Evolutionary conservation across 2,888 invertebrate genomes (phyloP).

Genomic region (Nipponacmea schrenckii): DNA sequence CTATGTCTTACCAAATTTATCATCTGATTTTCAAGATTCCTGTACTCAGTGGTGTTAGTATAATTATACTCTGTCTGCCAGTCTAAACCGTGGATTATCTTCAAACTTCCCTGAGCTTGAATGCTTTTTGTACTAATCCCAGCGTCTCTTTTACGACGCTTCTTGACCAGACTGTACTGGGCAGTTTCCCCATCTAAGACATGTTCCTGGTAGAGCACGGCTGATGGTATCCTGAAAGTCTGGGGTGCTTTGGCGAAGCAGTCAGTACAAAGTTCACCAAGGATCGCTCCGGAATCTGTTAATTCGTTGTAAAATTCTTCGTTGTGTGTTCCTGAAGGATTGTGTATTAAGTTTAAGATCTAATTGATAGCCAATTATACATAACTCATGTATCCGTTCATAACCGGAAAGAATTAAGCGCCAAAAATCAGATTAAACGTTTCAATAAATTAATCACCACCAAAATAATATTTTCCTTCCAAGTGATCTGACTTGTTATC

Average conservation of each 20-base stretch:
- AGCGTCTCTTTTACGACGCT: constrained; percentile 7
- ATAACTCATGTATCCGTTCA: no score
- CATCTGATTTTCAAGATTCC: constrained; percentile 27
- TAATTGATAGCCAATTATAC: no score
- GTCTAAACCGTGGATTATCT: constrained; percentile 30
- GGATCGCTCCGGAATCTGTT: background rate
- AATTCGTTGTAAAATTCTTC: background rate
- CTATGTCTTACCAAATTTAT: constrained; percentile 24
- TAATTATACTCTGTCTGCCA: constrained; percentile 34
- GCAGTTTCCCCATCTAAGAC: background rate
- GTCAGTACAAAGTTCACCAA: background rate
- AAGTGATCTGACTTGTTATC: no score
- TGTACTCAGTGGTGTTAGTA: constrained; percentile 28
- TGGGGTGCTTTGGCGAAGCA: background rate
- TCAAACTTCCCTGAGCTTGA: constrained; percentile 22
- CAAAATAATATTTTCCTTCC: no score
- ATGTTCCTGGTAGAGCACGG: background rate
- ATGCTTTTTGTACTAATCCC: background rate
- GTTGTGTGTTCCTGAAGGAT: constrained; percentile 2
- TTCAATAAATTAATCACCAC: no score
- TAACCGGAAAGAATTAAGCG: no score
- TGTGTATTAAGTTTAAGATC: background rate
- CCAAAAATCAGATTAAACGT: no score
- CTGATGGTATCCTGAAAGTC: background rate
- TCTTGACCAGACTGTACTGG: background rate